Base-by-base conservation (phyloP, 2,888 invertebrate genomes). In the Euclidia mi region DNA sequence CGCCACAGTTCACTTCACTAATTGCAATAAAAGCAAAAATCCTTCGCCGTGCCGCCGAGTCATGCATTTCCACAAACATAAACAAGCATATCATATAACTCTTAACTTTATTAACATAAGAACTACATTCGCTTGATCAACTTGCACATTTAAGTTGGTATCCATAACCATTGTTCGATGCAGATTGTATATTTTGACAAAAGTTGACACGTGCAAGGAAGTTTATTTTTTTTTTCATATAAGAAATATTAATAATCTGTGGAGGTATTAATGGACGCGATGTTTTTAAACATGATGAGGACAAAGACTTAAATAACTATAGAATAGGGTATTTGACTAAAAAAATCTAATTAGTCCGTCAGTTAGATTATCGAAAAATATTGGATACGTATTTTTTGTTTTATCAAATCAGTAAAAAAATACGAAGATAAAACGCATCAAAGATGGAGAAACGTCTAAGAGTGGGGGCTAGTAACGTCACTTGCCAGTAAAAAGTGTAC, bases 171-270 rank as follows among this genome's bases (percentile, higher is more conserved):
- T 75, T 74, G 72, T 74, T 60, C 58, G 18, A 34, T 14, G 18
- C 42, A 58, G 62, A 69, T 71, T 65, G 67, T 67, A 59, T 75
- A 74, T 74, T 74, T 75, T 74, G 76, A 72, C 72, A 71, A 59
- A 61, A 70, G 53, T 57, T 70, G 72, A 75, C 72, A 74, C 65
- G 70, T 61, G 62, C 43, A 60, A 35, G 34, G 1, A 14, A 29
- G n/a, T n/a, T n/a, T n/a, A n/a, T 34, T 2, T 62, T 65, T 53
- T 25, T 53, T 59, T 59, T 38, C 44, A 38, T 12, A 44, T 40
- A 50, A 55, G 56, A 47, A 52, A 59, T 71, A 68, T 74, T 56
- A 58, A 74, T 64, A 64, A 43, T 3, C 41, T 14, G 4, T 6
- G 57, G 44, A 45, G 56, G 64, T 55, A 57, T 61, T 41, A 55